Conservation (phyloP, 2,888 invertebrate species). For the Acronicta aceris region DNA sequence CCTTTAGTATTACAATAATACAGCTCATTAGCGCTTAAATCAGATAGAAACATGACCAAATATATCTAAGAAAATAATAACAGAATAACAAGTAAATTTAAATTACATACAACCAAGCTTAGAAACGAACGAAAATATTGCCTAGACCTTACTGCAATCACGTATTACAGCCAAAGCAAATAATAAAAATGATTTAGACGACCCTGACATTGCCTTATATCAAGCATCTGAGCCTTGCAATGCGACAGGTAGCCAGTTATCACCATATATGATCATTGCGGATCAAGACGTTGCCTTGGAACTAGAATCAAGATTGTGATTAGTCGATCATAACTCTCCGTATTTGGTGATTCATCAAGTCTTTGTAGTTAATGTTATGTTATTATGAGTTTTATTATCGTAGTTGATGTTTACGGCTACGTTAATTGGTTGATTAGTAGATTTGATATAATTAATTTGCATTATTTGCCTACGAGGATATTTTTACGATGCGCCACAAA, state of each 20-base stretch:
- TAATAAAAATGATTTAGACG: constrained; percentile 46
- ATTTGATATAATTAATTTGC: constrained; percentile 17
- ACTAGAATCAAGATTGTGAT: constrained; percentile 40
- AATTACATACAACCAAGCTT: constrained; percentile 29
- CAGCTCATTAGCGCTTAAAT: constrained; percentile 15
- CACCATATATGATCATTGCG: constrained; percentile 60
- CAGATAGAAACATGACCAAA: constrained; percentile 18
- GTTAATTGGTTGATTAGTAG: constrained; percentile 32
- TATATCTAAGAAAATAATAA: constrained; percentile 22
- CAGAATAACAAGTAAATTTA: constrained; percentile 19
- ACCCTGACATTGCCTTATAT: constrained; percentile 61
- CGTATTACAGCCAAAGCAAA: constrained; percentile 15
- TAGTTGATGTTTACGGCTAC: constrained; percentile 22
- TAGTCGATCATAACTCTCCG: constrained; percentile 58
- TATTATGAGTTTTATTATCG: constrained; percentile 26
- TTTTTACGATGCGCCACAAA: constrained; percentile 4
- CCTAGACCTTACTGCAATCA: constrained; percentile 43
- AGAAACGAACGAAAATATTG: constrained; percentile 4
- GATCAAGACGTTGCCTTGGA: constrained; percentile 55
- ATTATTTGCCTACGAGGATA: constrained; percentile 3
- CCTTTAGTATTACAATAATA: constrained; percentile 3
- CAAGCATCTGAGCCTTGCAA: constrained; percentile 53
- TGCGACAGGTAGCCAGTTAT: constrained; percentile 57
- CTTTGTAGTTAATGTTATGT: constrained; percentile 20
- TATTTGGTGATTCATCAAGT: constrained; percentile 51